Conservation (phyloP, 1,140 invertebrate genomes). For the Bilobella aurantiaca region DNA sequence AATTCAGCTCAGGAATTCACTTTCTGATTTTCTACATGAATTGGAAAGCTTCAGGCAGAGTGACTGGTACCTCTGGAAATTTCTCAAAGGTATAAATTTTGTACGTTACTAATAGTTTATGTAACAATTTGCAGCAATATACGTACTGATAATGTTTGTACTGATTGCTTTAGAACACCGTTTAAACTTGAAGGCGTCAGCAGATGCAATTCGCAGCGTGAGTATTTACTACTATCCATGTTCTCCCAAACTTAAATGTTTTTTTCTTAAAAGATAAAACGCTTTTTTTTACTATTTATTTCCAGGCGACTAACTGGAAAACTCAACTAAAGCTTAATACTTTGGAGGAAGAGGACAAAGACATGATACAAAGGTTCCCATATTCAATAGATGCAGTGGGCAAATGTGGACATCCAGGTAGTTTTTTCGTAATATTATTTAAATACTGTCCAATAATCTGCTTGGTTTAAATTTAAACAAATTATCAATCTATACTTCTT, state of each 20-base stretch:
- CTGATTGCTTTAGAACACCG: constrained; percentile 13
- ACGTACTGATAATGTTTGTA: not conserved
- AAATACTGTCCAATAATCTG: not conserved
- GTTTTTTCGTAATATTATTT: not conserved
- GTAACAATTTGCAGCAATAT: constrained; percentile 5
- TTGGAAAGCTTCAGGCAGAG: not conserved
- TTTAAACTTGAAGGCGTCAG: constrained; percentile 13
- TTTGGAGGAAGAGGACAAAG: not conserved
- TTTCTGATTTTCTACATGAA: not conserved
- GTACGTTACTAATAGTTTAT: not conserved
- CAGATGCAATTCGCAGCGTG: constrained; percentile 7
- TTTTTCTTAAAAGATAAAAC: not conserved
- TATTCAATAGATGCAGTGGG: constrained; percentile 10
- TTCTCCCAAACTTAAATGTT: no score
- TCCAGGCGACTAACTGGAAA: constrained; percentile 10
- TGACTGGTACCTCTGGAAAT: not conserved
- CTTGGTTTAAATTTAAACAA: not conserved
- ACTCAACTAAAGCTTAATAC: not conserved
- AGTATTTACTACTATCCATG: no score
- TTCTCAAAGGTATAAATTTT: not conserved
- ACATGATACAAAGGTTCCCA: not conserved
- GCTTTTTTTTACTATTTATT: not conserved
- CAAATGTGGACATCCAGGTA: constrained; percentile 19
- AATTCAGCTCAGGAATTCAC: not conserved
- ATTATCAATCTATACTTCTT: no score